Conservation (phyloP, 2,888 invertebrate species). For the Drosophila nigricruria region DNA sequence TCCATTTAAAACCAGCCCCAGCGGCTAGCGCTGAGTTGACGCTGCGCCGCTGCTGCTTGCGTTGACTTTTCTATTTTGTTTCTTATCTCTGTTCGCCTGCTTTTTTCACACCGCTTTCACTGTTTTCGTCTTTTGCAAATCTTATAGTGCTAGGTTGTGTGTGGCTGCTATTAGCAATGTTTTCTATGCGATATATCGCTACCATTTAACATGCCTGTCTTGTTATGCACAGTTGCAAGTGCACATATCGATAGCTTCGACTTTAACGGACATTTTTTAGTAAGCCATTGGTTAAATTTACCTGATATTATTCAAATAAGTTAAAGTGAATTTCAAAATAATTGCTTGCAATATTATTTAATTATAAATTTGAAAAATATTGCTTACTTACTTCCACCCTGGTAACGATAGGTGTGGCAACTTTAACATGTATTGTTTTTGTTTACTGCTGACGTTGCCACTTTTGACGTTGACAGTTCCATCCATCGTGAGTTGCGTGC, state of each 20-base stretch:
- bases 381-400: not conserved
- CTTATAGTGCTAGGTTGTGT: constrained; percentile 57
- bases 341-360: not conserved
- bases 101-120: constrained; percentile 57
- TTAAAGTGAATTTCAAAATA: not conserved
- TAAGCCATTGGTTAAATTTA: not conserved
- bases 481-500: constrained; percentile 42
- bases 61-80: constrained; percentile 52
- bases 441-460: constrained; percentile 63
- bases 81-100: constrained; percentile 55
- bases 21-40: constrained; percentile 60
- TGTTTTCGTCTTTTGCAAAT: constrained; percentile 66
- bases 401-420: constrained; percentile 26
- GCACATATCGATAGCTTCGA: constrained; percentile 20
- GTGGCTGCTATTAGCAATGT: constrained; percentile 46
- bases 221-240: constrained; percentile 11
- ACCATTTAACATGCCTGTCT: constrained; percentile 30
- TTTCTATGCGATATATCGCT: constrained; percentile 46
- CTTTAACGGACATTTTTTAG: not conserved
- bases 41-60: constrained; percentile 60
- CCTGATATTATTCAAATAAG: not conserved
- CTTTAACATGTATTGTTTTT: constrained; percentile 41
- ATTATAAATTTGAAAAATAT: not conserved
- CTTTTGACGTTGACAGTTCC: constrained; percentile 73
- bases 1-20: constrained; percentile 61